A percentile compares a stretch with the other conserved stretches of the same genome.
Evolutionary conservation across 35 echinoderm and acorn worm genomes (phyloP).

Genomic region (Ophiothrix spiculata): DNA sequence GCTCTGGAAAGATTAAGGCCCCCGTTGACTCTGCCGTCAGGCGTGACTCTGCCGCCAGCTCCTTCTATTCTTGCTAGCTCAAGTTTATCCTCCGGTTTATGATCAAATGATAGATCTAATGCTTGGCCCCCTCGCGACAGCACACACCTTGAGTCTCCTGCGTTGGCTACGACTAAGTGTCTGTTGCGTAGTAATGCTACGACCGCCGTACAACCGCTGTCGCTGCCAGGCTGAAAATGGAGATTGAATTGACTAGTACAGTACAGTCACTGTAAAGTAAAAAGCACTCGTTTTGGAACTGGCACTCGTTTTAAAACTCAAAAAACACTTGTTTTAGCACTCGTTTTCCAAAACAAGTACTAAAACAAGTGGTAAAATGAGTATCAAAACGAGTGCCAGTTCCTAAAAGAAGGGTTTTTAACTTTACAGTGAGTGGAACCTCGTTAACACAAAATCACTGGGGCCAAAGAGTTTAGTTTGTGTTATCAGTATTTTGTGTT

Average conservation of each 20-base stretch:
- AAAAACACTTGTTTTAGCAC: too few relatives aligned
- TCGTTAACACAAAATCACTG: too few relatives aligned
- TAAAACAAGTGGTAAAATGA: too few relatives aligned
- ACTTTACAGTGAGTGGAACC: conserved; percentile 85
- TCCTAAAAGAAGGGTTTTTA: too few relatives aligned
- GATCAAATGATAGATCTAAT: conserved; percentile 82
- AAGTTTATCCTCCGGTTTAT: conserved; percentile 90
- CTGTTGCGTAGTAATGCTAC: conserved; percentile 73
- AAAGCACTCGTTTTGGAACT: too few relatives aligned
- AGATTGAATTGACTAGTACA: too few relatives aligned
- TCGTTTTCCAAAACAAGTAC: too few relatives aligned
- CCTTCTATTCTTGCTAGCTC: conserved; percentile 81
- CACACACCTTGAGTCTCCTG: conserved; percentile 90
- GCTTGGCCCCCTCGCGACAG: conserved; percentile 78
- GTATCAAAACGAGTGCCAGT: too few relatives aligned
- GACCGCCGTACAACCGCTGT: conserved; percentile 91
- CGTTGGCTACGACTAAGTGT: conserved; percentile 77
- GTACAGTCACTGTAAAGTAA: too few relatives aligned
- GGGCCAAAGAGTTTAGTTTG: too few relatives aligned
- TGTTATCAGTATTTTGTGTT: too few relatives aligned
- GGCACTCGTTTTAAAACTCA: too few relatives aligned
- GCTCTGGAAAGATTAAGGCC: conserved; percentile 98
- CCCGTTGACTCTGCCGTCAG: conserved; percentile 91
- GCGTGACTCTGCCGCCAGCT: conserved; percentile 89
- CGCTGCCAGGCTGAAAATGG: conserved; percentile 77